Conservation (phyloP, 2,888 invertebrate genomes). For the Callyntrura sp. region DNA sequence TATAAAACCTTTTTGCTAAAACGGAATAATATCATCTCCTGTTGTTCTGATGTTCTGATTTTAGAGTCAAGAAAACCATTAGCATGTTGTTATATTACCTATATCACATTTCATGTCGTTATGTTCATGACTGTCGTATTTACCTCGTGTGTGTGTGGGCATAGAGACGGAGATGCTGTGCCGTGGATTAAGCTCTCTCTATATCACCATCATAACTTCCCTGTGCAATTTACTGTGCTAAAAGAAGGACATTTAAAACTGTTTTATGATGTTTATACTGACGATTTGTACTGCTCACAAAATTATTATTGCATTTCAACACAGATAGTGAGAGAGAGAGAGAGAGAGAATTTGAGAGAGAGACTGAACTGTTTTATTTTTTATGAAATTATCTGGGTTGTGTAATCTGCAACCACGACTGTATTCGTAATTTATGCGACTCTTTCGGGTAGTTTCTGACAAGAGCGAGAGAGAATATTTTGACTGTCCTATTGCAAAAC, state of each 20-base stretch:
- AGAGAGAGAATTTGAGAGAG: too few species aligned
- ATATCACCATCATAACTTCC: background rate
- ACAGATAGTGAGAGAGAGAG: too few species aligned
- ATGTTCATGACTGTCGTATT: background rate
- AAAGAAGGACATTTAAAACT: conserved; percentile 42
- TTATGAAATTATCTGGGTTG: conserved; percentile 25
- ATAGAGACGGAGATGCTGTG: background rate
- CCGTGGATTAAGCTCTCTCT: background rate
- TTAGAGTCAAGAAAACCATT: conserved; percentile 28
- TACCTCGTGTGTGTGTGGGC: too few species aligned
- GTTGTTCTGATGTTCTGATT: conserved; percentile 6
- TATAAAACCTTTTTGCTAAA: too few species aligned
- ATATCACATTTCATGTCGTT: background rate
- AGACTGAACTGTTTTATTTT: background rate
- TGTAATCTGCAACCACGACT: conserved; percentile 7
- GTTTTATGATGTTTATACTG: conserved; percentile 30
- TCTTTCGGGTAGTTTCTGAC: background rate
- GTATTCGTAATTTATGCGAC: background rate
- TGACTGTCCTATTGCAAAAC: too few species aligned
- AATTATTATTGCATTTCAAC: conserved; percentile 3
- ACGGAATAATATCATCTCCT: background rate
- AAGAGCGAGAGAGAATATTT: background rate
- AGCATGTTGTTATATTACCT: conserved; percentile 27
- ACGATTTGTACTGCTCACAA: conserved; percentile 1
- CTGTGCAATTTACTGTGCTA: conserved; percentile 33